Base-by-base conservation (phyloP, 1,140 invertebrate genomes). In the Archegozetes longisetosus region DNA sequence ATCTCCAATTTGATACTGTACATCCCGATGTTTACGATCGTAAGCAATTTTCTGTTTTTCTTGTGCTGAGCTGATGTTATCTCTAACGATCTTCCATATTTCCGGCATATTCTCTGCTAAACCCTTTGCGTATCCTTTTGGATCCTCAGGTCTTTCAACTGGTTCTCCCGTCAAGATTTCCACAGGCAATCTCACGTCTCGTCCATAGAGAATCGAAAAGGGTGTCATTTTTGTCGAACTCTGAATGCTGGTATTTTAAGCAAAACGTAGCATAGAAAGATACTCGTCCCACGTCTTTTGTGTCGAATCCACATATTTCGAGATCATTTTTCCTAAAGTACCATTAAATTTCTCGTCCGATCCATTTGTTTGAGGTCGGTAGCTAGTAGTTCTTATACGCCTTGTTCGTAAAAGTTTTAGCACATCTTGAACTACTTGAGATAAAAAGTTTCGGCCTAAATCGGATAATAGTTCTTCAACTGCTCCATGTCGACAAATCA, bases 401-500 rank as follows among this genome's bases (percentile, higher is more conserved):
- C 62, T 25, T 4, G 67, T 66, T 3, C 27, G 24, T 17, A 53
- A 23, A 9, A 61, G 13, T 51, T 51, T 26, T 6, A 12, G n/a
- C 1, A 62, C 14, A 52, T 62, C 1, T 20, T 47, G 14, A 24
- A 63, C 13, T 24, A 63, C 23, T 29, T 54, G 12, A 9, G 27
- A 1, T 29, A 32, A 26, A 32, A 63, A 63, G 9, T 63, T 23
- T n/a, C 23, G 9, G n/a, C 62, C 60, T 32, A 46, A 24, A 25
- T 60, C 58, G 3, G 58, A 12, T 0, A 69, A 73, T 9, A 76
- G 66, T 6, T 2, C 14, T 25, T 20, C 22, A 1, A 65, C 67
- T 40, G 50, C 25, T 6, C 74, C 73, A 61, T 69, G 75, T 12
- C 68, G 58, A 2, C 47, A 2, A 27, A 75, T 68, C 69, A 71